phyloP scores from a whole-genome alignment of 1,140 invertebrate genomes.

The Nylanderia fulva region DNA sequence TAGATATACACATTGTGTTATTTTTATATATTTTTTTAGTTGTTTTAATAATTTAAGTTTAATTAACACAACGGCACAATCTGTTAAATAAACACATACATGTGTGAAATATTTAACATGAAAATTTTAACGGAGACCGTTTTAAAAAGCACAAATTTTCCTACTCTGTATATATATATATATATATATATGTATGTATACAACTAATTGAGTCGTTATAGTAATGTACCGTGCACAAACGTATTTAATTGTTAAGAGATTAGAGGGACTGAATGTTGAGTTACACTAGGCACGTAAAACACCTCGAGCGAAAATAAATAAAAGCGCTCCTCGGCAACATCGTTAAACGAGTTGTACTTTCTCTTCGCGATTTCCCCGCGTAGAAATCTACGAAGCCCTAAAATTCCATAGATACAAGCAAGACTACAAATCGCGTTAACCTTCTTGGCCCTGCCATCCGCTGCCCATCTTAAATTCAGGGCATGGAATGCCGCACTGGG shows the following conservation, averaged over 20 bases:
- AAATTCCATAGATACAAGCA: slow-evolving; percentile 58
- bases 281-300: slow-evolving; percentile 44
- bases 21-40: too few relatives aligned
- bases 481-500: slow-evolving; percentile 56
- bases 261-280: not conserved
- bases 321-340: slow-evolving; percentile 30
- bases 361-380: slow-evolving; percentile 32
- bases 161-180: too few relatives aligned
- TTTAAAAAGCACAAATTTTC: too few relatives aligned
- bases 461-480: slow-evolving; percentile 58
- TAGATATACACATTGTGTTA: too few relatives aligned
- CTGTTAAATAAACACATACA: too few relatives aligned
- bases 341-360: slow-evolving; percentile 37
- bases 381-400: slow-evolving; percentile 47
- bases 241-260: slow-evolving; percentile 35
- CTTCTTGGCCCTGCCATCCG: slow-evolving; percentile 38
- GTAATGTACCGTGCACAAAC: not conserved
- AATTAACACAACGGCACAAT: too few relatives aligned
- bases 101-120: too few relatives aligned
- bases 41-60: too few relatives aligned
- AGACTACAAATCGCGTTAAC: slow-evolving; percentile 55
- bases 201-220: not conserved
- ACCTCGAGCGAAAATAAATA: slow-evolving; percentile 46
- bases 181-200: not conserved
- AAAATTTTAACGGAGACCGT: too few relatives aligned